Conservation (phyloP, 2,113 vertebrate genomes). For the Perccottus glenii region DNA sequence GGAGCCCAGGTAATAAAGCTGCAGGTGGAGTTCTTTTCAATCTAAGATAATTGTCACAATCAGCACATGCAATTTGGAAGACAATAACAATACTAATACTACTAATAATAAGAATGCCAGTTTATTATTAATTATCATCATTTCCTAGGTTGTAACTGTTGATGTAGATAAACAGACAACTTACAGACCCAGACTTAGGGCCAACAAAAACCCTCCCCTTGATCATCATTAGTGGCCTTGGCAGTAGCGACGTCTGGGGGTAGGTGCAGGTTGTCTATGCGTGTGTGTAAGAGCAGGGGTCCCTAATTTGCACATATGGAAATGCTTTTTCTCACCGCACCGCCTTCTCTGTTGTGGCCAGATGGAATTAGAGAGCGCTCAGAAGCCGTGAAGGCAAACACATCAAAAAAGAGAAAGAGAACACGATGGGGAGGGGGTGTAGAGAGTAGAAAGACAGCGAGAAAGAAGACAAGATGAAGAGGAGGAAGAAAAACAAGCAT, state of each 20-base stretch:
- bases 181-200: slow-evolving; percentile 27
- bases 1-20: slow-evolving; percentile 56
- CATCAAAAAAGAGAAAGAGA: slow-evolving; percentile 77
- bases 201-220: slow-evolving; percentile 82
- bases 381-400: slow-evolving; percentile 97
- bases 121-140: slow-evolving; percentile 25
- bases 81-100: slow-evolving; percentile 23
- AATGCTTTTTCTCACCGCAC: slow-evolving; percentile 92
- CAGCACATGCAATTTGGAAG: slow-evolving; percentile 44
- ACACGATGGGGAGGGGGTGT: slow-evolving; percentile 11
- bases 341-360: slow-evolving; percentile 95
- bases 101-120: slow-evolving; percentile 28
- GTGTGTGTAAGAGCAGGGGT: slow-evolving; percentile 70
- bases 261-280: slow-evolving; percentile 54
- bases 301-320: slow-evolving; percentile 99
- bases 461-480: neutral
- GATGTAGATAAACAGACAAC: slow-evolving; percentile 49
- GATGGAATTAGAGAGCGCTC: slow-evolving; percentile 96
- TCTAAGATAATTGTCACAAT: slow-evolving; percentile 51
- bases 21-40: slow-evolving; percentile 58
- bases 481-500: slow-evolving; percentile 15
- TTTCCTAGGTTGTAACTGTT: slow-evolving; percentile 32
- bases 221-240: slow-evolving; percentile 89
- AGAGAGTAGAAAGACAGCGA: neutral
- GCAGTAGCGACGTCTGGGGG: slow-evolving; percentile 48